Evolutionary conservation across 1,140 invertebrate species (phyloP).

Genomic region (Caenorhabditis brenneri): DNA sequence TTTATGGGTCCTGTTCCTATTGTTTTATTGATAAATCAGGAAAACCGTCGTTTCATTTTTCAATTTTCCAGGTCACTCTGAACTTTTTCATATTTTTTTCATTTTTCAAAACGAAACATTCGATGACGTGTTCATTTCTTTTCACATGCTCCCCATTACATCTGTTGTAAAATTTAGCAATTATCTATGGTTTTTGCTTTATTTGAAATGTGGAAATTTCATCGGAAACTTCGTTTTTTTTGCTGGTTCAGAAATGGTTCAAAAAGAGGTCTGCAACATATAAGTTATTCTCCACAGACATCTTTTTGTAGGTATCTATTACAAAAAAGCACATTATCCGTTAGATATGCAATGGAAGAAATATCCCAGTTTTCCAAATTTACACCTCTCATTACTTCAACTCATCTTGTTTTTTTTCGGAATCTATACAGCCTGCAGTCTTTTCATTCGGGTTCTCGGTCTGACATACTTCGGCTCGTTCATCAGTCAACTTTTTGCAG

Average conservation of each 20-base stretch:
- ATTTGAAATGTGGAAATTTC: not conserved
- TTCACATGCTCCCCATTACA: not conserved
- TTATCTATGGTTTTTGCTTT: not conserved
- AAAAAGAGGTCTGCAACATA: not conserved
- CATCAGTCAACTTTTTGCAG: too few relatives aligned
- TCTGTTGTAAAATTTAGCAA: not conserved
- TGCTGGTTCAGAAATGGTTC: not conserved
- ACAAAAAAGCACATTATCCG: not conserved
- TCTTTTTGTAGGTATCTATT: not conserved
- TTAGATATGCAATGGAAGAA: conserved; percentile 14
- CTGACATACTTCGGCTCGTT: not conserved
- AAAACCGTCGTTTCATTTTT: too few relatives aligned
- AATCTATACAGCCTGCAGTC: not conserved
- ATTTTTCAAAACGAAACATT: conserved; percentile 1
- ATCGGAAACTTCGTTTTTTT: not conserved
- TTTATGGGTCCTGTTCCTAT: not conserved
- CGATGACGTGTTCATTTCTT: not conserved
- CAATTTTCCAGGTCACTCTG: not conserved
- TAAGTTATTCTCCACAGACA: not conserved
- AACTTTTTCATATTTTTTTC: not conserved
- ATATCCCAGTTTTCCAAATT: not conserved
- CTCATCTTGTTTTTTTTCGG: conserved; percentile 24
- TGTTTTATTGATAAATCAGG: not conserved
- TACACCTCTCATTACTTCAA: not conserved
- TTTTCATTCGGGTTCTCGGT: not conserved